These are phyloP conservation scores for Dicentrarchus labrax DNA, from an alignment of 2,113 vertebrate genomes.

Conservation along the genomic window DNA sequence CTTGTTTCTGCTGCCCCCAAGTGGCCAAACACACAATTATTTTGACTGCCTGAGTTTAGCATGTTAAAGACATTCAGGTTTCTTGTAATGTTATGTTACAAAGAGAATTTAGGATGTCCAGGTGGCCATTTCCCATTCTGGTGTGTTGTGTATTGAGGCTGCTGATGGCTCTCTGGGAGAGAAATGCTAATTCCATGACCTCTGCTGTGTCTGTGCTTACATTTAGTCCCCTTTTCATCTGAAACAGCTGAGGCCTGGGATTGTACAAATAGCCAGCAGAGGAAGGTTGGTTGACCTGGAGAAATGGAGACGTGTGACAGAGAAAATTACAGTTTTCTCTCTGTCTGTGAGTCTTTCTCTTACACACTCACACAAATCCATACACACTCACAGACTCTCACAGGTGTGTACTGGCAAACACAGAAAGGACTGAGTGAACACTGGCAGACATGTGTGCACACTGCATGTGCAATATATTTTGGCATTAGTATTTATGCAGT, in stretches of 20 bases:
- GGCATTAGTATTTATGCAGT: slow-evolving; percentile 27
- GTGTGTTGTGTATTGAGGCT: background rate
- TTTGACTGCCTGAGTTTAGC: too few species aligned
- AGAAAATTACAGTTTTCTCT: background rate
- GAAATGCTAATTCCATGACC: background rate
- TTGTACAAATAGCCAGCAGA: slow-evolving; percentile 1
- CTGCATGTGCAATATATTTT: background rate
- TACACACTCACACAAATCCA: background rate
- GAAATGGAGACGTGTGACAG: background rate
- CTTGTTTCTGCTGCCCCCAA: background rate
- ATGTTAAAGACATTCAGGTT: too few species aligned
- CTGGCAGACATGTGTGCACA: too few species aligned
- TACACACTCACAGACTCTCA: background rate
- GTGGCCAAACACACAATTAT: background rate
- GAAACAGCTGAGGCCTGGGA: background rate
- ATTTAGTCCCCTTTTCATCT: slow-evolving; percentile 4
- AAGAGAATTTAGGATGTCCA: background rate
- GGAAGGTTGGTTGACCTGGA: slow-evolving; percentile 5
- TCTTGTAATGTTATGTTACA: too few species aligned
- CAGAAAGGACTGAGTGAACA: background rate
- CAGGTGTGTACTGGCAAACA: background rate
- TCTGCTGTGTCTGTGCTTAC: background rate
- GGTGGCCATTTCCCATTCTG: background rate
- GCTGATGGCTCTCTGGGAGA: background rate
- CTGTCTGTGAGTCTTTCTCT: background rate